Evolutionary conservation across 1,140 invertebrate genomes (phyloP).

Genomic region (Drosophila lacteicornis): DNA sequence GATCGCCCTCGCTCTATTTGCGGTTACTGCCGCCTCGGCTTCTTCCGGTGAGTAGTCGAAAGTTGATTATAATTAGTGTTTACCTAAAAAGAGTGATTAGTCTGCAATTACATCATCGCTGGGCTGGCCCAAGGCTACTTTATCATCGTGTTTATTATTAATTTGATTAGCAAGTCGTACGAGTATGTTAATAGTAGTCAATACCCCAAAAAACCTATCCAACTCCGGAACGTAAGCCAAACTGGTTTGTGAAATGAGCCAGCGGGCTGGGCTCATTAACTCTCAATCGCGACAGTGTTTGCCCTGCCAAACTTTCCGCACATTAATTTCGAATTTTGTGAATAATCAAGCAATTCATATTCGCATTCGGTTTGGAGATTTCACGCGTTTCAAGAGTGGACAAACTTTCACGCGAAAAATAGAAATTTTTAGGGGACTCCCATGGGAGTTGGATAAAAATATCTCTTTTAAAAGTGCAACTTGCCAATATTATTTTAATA

Average conservation of each 20-base stretch:
- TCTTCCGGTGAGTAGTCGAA: constrained; percentile 73
- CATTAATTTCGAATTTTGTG: constrained; percentile 16
- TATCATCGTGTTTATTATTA: constrained; percentile 31
- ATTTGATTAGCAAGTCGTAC: constrained; percentile 43
- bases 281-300: constrained; percentile 33
- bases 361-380: constrained; percentile 6
- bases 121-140: constrained; percentile 14
- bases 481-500: too few species aligned
- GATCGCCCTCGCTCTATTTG: constrained; percentile 61
- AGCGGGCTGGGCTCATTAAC: constrained; percentile 22
- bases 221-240: constrained; percentile 7
- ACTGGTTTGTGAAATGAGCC: constrained; percentile 37
- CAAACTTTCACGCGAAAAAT: constrained; percentile 30
- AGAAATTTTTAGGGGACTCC: background rate
- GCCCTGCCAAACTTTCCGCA: constrained; percentile 41
- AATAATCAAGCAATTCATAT: constrained; percentile 26
- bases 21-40: constrained; percentile 43
- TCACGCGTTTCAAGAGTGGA: constrained; percentile 11
- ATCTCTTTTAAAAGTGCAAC: too few species aligned
- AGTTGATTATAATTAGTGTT: constrained; percentile 10
- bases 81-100: constrained; percentile 1
- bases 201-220: constrained; percentile 27
- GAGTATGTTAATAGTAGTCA: constrained; percentile 42
- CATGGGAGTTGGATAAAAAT: too few species aligned
- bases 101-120: constrained; percentile 50